Base-by-base conservation (phyloP, 2,113 vertebrate genomes). In the Platichthys flesus region DNA sequence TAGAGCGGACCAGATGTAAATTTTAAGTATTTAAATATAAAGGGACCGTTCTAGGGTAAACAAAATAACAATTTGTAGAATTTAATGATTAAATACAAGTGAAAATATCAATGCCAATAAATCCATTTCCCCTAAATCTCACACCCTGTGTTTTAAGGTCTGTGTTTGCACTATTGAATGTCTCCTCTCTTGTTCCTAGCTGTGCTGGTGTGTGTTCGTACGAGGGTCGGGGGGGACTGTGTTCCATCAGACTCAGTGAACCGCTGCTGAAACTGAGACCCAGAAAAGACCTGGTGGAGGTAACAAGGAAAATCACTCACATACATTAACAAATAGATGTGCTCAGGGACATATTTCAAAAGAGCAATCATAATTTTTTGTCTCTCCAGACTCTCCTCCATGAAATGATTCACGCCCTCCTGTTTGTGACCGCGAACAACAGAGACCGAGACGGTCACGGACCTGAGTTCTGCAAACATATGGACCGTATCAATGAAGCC, bases 321-420 rank as follows among this genome's bases (percentile, higher is more conserved):
- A 31, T 31, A 7, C 6, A 31, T 31, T 31, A 23, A 23, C 31
- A 31, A 31, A 12, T 12, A 40, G 9, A 40, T 12, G 37, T 40
- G 2, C 37, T 40, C 37, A 40, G 37, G 10, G 9, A 40, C 3
- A 23, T 10, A 13, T 55, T 9, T 57, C 9, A 9, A 18, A 20
- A 9, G 51, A 54, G 13, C 0, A 54, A n/a, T 54, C 21, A 7
- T 26, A 1, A 1, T 15, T 45, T 21, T 9, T 9, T 75, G 5
- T 64, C 42, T 54, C 26, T 51, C 13, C 88, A 99, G 98, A 99
- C 98, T 0, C 95, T 99, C 45, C 89, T 99, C 75, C 98, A 99
- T 28, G 98, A 99, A 90, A 99, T 99, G 98, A 99, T 99, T 78
- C 98, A 99, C 9, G 98, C 98, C 0, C 94, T 98, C 69, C 95